Base-by-base conservation (phyloP, 2,888 invertebrate species). In the Seira sanloemensis region DNA sequence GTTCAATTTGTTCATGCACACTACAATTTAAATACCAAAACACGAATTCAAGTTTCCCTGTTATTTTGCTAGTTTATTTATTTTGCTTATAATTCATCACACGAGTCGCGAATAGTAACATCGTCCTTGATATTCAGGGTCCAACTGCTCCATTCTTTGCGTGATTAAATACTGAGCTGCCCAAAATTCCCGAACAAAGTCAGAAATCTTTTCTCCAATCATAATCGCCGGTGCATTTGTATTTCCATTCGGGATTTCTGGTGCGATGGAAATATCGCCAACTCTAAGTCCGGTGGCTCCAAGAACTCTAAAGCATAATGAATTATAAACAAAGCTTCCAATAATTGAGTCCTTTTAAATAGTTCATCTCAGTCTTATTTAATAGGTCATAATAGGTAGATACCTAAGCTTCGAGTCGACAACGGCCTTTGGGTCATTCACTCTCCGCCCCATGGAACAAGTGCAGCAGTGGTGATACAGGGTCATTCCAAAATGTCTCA, bases 381-480 rank as follows among this genome's bases (percentile, higher is more conserved):
- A 7, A 65, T 1, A 1, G 1, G 27, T 7, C 65, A 62, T n/a
- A 18, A 50, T 25, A 9, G 18, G 21, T 4, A n/a, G n/a, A 78
- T 83, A 89, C 89, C 89, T 82, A n/a, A 90, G 67, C 46, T 87
- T 81, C 0, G 89, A 81, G 62, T 90, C 88, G 0, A 90, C 89
- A 0, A 90, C 90, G 9, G 89, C 75, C 16, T 26, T 76, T 18
- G 86, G 84, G 18, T 88, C 88, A 21, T 50, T 54, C 0, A 24
- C 5, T 9, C 54, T 66, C 37, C 72, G 77, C 0, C 89, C 94
- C 94, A 95, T 94, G 90, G 94, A 94, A 89, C 94, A 94, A 0
- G 94, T 94, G 0, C 93, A 93, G 85, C 93, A 93, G 89, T 94
- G 86, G 25, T 89, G 88, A 90, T 95, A 95, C 79, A 95, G 93